Conservation (phyloP, 2,888 invertebrate genomes). For the Phorcus lineatus region DNA sequence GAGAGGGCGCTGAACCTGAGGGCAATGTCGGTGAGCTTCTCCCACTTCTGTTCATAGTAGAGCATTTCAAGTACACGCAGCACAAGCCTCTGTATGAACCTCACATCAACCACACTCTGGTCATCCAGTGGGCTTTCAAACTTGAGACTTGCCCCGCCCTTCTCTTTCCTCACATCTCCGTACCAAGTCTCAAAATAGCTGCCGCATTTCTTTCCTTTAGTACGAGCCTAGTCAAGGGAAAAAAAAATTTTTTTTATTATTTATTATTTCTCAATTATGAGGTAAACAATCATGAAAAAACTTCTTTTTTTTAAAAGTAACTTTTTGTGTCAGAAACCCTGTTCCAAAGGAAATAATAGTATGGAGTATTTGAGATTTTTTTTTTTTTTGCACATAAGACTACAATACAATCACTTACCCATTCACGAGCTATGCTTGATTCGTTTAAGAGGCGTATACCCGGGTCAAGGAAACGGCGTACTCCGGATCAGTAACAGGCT, state of each 20-base stretch:
- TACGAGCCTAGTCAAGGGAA: background rate
- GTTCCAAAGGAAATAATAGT: too few relatives aligned
- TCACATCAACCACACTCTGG: slow-evolving; percentile 62
- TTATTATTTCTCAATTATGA: too few relatives aligned
- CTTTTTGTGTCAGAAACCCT: too few relatives aligned
- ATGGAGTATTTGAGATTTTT: too few relatives aligned
- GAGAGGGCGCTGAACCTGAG: slow-evolving; percentile 73
- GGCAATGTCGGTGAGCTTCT: slow-evolving; percentile 73
- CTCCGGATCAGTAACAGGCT: too few relatives aligned
- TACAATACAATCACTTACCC: too few relatives aligned
- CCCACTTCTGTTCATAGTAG: slow-evolving; percentile 73
- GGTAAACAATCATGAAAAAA: too few relatives aligned
- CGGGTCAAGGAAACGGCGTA: too few relatives aligned
- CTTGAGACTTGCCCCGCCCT: slow-evolving; percentile 71
- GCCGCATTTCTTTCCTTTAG: slow-evolving; percentile 54
- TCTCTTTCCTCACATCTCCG: slow-evolving; percentile 63
- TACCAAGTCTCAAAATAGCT: slow-evolving; percentile 64
- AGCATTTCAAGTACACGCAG: slow-evolving; percentile 70
- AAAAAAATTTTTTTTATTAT: background rate
- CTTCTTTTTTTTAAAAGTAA: too few relatives aligned
- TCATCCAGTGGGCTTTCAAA: slow-evolving; percentile 73
- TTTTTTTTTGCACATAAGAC: too few relatives aligned
- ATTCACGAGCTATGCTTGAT: too few relatives aligned
- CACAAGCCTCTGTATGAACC: slow-evolving; percentile 67
- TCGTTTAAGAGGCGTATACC: too few relatives aligned